Percentiles rank a stretch among this genome's conserved stretches.
Conservation (phyloP, 1,140 invertebrate species). For the Drosophila pruinosa region DNA sequence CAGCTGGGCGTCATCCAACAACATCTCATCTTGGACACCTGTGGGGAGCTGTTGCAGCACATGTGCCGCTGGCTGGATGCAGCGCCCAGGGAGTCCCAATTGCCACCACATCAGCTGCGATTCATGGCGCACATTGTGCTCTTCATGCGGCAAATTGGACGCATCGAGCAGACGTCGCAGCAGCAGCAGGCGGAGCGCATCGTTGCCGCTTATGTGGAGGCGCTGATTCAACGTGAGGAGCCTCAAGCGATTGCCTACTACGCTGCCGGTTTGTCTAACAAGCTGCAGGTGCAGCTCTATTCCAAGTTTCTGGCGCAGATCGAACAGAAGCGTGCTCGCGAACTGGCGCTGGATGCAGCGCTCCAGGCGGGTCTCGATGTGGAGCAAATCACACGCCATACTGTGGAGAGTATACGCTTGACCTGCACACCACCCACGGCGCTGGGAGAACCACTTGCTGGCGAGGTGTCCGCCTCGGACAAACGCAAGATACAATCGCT, state of each 20-base stretch:
- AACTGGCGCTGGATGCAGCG: slow-evolving; percentile 86
- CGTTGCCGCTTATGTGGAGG: slow-evolving; percentile 87
- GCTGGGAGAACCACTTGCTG: slow-evolving; percentile 35
- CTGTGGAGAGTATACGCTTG: slow-evolving; percentile 87
- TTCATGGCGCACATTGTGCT: slow-evolving; percentile 94
- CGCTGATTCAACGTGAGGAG: slow-evolving; percentile 89
- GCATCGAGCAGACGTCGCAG: slow-evolving; percentile 84
- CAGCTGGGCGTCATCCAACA: slow-evolving; percentile 90
- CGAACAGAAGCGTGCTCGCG: slow-evolving; percentile 83
- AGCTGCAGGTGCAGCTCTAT: slow-evolving; percentile 90
- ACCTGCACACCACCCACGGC: slow-evolving; percentile 84
- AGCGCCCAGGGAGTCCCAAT: slow-evolving; percentile 71
- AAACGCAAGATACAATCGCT: slow-evolving; percentile 90
- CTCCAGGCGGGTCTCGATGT: slow-evolving; percentile 91
- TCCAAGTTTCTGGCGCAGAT: slow-evolving; percentile 90
- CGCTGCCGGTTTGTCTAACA: slow-evolving; percentile 88
- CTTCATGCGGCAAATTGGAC: slow-evolving; percentile 91
- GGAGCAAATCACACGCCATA: slow-evolving; percentile 90
- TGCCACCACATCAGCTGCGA: slow-evolving; percentile 85
- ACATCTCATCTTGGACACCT: slow-evolving; percentile 89
- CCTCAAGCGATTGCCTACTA: slow-evolving; percentile 93
- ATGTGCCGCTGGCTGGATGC: slow-evolving; percentile 84
- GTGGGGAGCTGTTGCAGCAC: slow-evolving; percentile 86
- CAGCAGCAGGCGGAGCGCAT: slow-evolving; percentile 89
- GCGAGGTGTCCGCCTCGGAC: slow-evolving; percentile 61